Evolutionary conservation across 2,113 vertebrate genomes (phyloP).

Genomic region (Cyanoliseus patagonus): DNA sequence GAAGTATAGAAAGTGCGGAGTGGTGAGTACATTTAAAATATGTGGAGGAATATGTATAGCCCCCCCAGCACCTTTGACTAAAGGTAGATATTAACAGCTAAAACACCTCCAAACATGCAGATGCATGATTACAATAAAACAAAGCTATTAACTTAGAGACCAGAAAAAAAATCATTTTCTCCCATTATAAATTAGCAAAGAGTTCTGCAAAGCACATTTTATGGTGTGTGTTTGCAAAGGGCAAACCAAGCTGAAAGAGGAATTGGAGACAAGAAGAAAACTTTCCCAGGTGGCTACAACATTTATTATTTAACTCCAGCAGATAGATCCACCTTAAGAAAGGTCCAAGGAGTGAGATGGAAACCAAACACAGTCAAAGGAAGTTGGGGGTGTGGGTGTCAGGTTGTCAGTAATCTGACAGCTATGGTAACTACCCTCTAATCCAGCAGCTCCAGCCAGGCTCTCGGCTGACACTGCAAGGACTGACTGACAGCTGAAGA

Average conservation of each 20-base stretch:
- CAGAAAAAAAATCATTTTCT: not conserved
- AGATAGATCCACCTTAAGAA: conserved; percentile 82
- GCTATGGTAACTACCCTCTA: conserved; percentile 99
- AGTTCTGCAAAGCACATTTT: not conserved
- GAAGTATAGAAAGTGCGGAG: not conserved
- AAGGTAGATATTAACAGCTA: not conserved
- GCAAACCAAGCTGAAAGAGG: not conserved
- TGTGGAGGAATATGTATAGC: not conserved
- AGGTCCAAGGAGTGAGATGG: conserved; percentile 80
- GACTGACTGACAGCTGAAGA: conserved; percentile 99
- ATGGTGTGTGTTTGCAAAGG: not conserved
- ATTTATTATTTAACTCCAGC: conserved; percentile 58
- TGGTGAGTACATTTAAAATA: not conserved
- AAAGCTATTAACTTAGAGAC: not conserved
- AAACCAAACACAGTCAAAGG: conserved; percentile 93
- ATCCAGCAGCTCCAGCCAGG: conserved; percentile 98
- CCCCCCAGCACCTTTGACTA: not conserved
- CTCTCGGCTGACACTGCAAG: conserved; percentile 93
- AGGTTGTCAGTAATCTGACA: conserved; percentile 99
- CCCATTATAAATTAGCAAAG: not conserved
- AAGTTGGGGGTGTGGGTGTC: conserved; percentile 97
- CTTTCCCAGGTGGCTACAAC: conserved; percentile 45
- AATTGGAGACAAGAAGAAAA: conserved; percentile 50
- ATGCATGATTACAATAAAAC: not conserved
- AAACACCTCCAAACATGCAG: not conserved